Base-by-base conservation (phyloP, 2,888 invertebrate species). In the Muschampia plurimacula region DNA sequence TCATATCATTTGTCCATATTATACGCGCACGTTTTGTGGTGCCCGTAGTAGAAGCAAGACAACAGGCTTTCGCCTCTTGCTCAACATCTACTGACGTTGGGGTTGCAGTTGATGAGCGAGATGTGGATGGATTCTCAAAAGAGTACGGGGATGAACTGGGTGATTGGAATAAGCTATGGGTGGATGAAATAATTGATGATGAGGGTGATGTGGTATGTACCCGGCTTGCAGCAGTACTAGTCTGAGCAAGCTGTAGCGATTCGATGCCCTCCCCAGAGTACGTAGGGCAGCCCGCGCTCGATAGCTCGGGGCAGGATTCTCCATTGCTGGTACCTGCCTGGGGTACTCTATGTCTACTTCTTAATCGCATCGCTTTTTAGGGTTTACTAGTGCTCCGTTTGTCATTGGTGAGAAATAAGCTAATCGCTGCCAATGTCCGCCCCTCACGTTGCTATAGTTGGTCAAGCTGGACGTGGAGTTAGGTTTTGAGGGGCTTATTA, bases 1-100 rank as follows among this genome's bases (percentile, higher is more conserved):
- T 74, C 74, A 74, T 73, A 49, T 57, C 67, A 13, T 32, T 10
- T 32, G 39, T 69, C 69, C 69, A 74, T 69, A 66, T 73, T 67
- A 39, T 71, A 12, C 75, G 12, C 44, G 12, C 49, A 32, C 66
- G 41, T 8, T 1, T 39, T 39, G 7, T 39, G 4, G 2, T 2
- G 4, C 2, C 2, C 4, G 39, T 39, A 6, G 2, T 6, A 39
- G 2, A 2, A 39, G 6, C 6, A 39, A 39, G 52, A 41, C 22
- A 55, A 28, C 67, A 15, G 39, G 9, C 59, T 32, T 59, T 39
- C n/a, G 65, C 68, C 62, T 64, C 67, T 44, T 70, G 66, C 49
- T 59, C 71, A 63, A 73, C 70, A 74, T 69, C 62, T 32, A 41
- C 44, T 10, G 55, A 46, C 7, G 8, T 46, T 46, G 46, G 46